These are phyloP conservation scores for Cataglyphis rosenhaueri DNA, from an alignment of 2,888 invertebrate genomes.

Conservation along the genomic window DNA sequence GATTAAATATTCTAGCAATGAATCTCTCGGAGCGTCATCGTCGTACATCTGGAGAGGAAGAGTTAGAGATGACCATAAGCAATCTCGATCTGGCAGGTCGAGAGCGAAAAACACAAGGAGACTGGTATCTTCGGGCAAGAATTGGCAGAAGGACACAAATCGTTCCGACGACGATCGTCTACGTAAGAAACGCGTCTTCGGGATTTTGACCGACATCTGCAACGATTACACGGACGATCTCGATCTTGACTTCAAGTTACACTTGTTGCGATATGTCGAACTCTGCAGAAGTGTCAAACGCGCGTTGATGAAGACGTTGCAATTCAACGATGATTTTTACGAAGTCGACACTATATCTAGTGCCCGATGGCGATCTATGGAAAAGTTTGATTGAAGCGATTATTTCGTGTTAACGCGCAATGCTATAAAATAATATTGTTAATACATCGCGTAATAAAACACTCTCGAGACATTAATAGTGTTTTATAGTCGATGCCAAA, in stretches of 20 bases:
- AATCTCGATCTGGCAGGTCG: background rate
- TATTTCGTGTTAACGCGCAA: background rate
- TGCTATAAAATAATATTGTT: constrained; percentile 17
- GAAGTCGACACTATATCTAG: constrained; percentile 57
- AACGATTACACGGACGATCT: constrained; percentile 52
- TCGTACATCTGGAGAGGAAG: background rate
- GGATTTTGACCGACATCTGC: constrained; percentile 34
- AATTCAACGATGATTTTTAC: constrained; percentile 60
- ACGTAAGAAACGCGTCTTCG: constrained; percentile 1
- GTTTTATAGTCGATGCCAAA: background rate
- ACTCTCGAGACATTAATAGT: background rate
- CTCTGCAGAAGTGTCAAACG: constrained; percentile 75
- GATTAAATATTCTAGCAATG: background rate
- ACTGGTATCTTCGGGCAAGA: background rate
- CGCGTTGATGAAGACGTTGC: constrained; percentile 69
- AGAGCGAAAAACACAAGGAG: background rate
- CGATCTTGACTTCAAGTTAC: constrained; percentile 68
- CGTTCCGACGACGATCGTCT: background rate
- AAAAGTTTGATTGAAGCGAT: background rate
- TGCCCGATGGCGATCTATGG: constrained; percentile 18
- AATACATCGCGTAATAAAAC: background rate
- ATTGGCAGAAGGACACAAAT: background rate
- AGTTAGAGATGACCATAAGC: background rate
- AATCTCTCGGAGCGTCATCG: background rate
- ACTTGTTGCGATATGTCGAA: constrained; percentile 74